Evolutionary conservation across 2,113 vertebrate genomes (phyloP), one percentile per base, ranked within the genome.

Genomic region (Cavia aperea): DNA sequence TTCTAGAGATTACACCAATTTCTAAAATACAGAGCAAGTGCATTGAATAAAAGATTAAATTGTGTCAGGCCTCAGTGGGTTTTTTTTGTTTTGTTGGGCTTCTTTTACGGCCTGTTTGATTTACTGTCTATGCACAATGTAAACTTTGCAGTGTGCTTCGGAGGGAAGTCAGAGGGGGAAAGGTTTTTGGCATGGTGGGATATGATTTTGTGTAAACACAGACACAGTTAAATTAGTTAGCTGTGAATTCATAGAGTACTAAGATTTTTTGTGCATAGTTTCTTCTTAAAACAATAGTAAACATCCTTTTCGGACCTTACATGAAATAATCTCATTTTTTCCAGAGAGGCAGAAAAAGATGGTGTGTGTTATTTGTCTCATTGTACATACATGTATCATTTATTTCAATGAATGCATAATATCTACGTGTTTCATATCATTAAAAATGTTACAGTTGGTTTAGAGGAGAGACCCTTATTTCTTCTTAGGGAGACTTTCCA

Each of bases 21-120:
- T 93, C 88, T 68, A 11, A 88, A 86, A 92, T 83, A 39, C 63
- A 93, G 92, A 90, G 77, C 54, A 63, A 88, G 83, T 83, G 56
- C 86, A 93, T 94, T 56, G 83, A 94, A 94, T 60, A 90, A 94
- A 87, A 94, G 79, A 88, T 90, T 77, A 91, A 94, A 86, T 82
- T 79, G 36, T 73, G 63, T 78, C 75, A 46, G 33, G n/a, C 83
- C 68, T 81, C 16, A 2, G 68, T 49, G 31, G 9, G 33, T 68
- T 31, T 7, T 21, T 39, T 33, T 33, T 33, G 65, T 60, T 60
- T 31, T 65, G 29, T 14, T 91, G 56, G 18, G 56, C 51, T 26
- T 31, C 36, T 91, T 86, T 60, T 24, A 65, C n/a, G 36, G 36
- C 31, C 88, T 84, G 4, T 60, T 70, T 66, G 3, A 23, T 73